Evolutionary conservation across 2,797 vertebrate genomes (phyloP).

Genomic region (Helarctos malayanus): DNA sequence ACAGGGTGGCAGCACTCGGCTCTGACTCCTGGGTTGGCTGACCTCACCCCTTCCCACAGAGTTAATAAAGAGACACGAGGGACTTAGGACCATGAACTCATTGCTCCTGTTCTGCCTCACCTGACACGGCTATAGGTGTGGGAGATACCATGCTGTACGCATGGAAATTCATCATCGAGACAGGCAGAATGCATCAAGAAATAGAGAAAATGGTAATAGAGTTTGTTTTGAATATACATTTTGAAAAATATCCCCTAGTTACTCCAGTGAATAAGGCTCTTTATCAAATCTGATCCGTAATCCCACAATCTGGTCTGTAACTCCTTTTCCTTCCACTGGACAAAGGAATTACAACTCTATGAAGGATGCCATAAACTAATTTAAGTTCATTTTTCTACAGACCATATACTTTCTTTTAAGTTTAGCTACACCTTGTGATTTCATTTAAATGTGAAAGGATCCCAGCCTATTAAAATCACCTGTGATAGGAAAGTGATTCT

Average conservation of each 20-base stretch:
- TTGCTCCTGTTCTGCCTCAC: neutral
- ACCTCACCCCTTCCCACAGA: no score
- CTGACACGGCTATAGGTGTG: neutral
- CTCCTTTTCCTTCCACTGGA: neutral
- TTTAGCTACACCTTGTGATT: neutral
- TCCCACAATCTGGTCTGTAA: neutral
- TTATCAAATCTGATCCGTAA: neutral
- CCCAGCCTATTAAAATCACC: neutral
- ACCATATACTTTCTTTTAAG: neutral
- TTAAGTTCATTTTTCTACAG: neutral
- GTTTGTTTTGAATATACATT: neutral
- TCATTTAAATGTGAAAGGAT: neutral
- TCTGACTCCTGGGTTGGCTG: accelerated
- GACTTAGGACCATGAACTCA: neutral
- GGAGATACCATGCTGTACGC: neutral
- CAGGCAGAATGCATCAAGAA: neutral
- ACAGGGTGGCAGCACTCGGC: neutral
- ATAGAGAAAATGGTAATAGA: neutral
- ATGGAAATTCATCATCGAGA: neutral
- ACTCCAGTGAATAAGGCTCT: neutral
- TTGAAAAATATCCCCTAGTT: neutral
- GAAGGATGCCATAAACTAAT: neutral
- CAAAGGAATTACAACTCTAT: neutral
- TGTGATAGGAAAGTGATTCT: conserved; percentile 3
- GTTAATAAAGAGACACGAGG: neutral